Evolutionary conservation across 2,888 invertebrate genomes (phyloP).

Genomic region (Mantis religiosa): DNA sequence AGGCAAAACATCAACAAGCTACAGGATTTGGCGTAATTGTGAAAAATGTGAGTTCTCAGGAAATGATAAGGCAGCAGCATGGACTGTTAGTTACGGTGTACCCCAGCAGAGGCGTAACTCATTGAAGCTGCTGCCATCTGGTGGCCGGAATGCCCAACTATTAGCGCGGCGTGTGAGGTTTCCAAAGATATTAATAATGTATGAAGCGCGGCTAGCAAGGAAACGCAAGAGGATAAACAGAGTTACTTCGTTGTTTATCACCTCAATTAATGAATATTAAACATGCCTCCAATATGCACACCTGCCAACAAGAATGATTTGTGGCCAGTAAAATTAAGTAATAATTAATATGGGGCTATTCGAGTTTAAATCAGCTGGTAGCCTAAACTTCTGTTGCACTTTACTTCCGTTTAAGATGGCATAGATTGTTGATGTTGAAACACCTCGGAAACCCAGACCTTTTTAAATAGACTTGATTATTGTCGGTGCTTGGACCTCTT

Average conservation of each 20-base stretch:
- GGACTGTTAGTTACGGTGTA: neutral
- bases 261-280: neutral
- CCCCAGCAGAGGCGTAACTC: neutral
- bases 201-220: neutral
- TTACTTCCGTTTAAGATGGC: no score
- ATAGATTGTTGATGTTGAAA: no score
- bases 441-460: no score
- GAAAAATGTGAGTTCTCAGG: no score
- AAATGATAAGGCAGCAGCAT: neutral
- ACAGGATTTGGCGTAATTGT: no score
- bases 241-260: neutral
- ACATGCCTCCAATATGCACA: neutral
- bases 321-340: neutral
- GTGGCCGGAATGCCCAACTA: neutral
- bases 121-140: constrained; percentile 3
- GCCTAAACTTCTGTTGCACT: no score
- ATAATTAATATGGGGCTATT: neutral
- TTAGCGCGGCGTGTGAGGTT: neutral
- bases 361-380: no score
- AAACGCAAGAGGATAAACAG: neutral
- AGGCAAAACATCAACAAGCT: no score
- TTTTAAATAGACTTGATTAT: no score
- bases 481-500: no score
- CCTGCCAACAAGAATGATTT: neutral
- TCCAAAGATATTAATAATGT: neutral